Base-by-base conservation (phyloP, 2,888 invertebrate genomes). In the Ophraella communa region DNA sequence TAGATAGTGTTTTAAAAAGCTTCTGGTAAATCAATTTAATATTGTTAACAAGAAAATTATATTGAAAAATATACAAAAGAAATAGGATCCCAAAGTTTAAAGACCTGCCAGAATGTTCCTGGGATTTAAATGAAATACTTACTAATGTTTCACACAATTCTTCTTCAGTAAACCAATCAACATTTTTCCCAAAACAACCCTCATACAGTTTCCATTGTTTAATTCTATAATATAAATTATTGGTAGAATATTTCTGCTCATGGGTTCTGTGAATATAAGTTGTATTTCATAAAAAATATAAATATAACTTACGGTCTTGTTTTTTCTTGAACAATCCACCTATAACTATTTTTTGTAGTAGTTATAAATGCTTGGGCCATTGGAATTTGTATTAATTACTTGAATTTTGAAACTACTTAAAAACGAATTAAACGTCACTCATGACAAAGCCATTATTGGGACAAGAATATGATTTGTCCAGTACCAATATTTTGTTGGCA, bases 101-200 rank as follows among this genome's bases (percentile, higher is more conserved):
- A n/a, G n/a, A n/a, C n/a, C n/a, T n/a, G n/a, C n/a, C 24, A 7
- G 7, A 24, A 24, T 24, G 3, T 10, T 7, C 4, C 7, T 30
- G 11, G 11, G 30, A 39, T 39, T 39, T 39, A 17, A 39, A 39
- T 39, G 5, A 21, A 27, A 30, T 21, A 27, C 27, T 44, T 27
- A 55, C 55, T 21, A 24, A 44, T 14, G 14, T 56, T 33, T 30
- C 27, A 11, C 14, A 17, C 24, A 44, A 21, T 44, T 39, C 24
- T 20, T 57, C 14, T 21, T 20, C 8, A 2, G 27, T 49, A 49
- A 49, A 42, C 57, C 57, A 57, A 14, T 57, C 47, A 17, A 45
- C 45, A 17, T 56, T 21, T 14, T 47, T 57, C 18, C 57, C 57
- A 20, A 35, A 47, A 49, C 57, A 57, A 2, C 35, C 49, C 1